Evolutionary conservation across 2,113 vertebrate genomes (phyloP), one percentile per base, ranked within the genome.

Genomic region (Esox niger): DNA sequence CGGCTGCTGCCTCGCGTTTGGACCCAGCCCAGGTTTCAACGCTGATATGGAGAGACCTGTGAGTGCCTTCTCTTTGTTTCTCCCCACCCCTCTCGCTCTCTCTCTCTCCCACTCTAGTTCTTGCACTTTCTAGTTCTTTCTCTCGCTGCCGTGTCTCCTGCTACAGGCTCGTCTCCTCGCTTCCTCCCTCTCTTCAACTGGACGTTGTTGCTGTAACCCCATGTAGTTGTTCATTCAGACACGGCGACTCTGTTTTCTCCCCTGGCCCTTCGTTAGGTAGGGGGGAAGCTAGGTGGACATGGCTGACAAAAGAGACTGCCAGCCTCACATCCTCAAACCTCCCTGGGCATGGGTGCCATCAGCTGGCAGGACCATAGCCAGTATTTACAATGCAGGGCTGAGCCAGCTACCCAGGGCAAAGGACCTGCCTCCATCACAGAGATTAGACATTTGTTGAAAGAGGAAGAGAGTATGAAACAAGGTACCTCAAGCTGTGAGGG

Each of bases 11-110:
- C 86, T 92, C 82, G 85, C 90, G 88, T 84, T 90, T 92, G 94
- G 93, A 95, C 93, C 89, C 86, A 80, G 81, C 92, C 82, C 82
- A 87, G 82, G 89, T 88, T 77, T 68, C 77, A 79, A 54, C 83
- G 78, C 92, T 87, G 91, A 93, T 86, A 91, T 96, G 94, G 91
- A 96, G 79, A 91, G 91, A 86, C 85, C 93, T 76, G 96, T 98
- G 94, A 98, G 96, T 98, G 88, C 82, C 86, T 81, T 68, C 71
- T 84, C 78, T 60, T 52, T 17, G 70, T 79, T 68, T 52, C 62
- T 1, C 43, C 60, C n/a, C n/a, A n/a, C n/a, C 29, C 58, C 67
- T 76, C 69, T 73, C 61, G 69, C 38, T 76, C 59, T 66, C 75
- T 70, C 73, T 75, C 73, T 61, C 62, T 61, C 35, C 1, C 76